Evolutionary conservation across 2,797 vertebrate species (phyloP), one percentile per base, ranked within the genome.

Genomic region (Microctenopoma stevenorrisi): DNA sequence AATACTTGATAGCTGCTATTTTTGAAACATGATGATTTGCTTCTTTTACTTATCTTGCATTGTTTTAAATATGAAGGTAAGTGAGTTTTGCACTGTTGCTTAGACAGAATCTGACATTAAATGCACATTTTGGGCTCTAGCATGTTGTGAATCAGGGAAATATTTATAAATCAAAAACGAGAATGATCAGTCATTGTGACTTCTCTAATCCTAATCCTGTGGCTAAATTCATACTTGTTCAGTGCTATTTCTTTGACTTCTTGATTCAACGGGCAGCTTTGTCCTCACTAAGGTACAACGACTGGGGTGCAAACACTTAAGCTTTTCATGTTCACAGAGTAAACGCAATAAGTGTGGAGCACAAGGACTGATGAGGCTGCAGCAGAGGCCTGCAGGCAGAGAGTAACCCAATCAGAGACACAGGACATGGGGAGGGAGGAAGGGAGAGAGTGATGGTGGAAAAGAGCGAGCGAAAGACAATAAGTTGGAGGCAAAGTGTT

Each of bases 401-500:
- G 68, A 55, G 86, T 91, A 92, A 92, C 78, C 60, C 57, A 81
- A 88, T 90, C 85, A 64, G 77, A 51, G 82, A 63, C 58, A 49
- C 54, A 50, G 78, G 30, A 33, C 30, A 33, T 33, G 56, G 78
- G 47, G 46, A 49, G 78, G 47, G 46, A 49, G 52, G 51, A 72
- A 63, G 57, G 60, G 77, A 9, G 63, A 68, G 70, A 51, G 55
- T 12, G 72, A 64, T 30, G 64, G 69, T 67, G 74, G 79, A 72
- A 65, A 59, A 66, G 62, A 65, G 66, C 26, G 47, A 72, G 80
- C 33, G 8, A 72, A 81, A 86, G 87, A 87, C 82, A 82, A 86
- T 84, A 74, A 79, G 73, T 75, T 75, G 76, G 81, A 85, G 69
- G 74, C 84, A 3, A 61, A 62, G 82, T 68, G 82, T 74, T 86